A percentile compares a stretch with the other conserved stretches of the same genome.
Evolutionary conservation across 2,888 invertebrate species (phyloP).

Genomic region (Drosophila mimetica): DNA sequence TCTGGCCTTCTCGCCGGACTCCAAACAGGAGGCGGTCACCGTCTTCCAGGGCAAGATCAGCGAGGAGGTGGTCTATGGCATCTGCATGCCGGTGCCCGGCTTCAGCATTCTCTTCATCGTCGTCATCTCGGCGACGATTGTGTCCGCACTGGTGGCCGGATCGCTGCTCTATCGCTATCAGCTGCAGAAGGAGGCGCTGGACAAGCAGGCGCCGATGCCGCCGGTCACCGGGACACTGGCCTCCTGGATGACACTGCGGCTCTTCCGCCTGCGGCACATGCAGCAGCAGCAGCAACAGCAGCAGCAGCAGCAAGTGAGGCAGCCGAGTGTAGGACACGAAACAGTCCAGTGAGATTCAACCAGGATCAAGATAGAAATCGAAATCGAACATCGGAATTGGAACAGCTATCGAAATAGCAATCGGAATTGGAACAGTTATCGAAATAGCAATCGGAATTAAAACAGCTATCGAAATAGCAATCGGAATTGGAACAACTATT

Average conservation of each 20-base stretch:
- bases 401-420: not conserved
- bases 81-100: conserved; percentile 94
- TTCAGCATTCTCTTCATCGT: conserved; percentile 95
- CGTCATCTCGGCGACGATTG: conserved; percentile 93
- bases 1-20: conserved; percentile 94
- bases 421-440: not conserved
- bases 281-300: conserved; percentile 66
- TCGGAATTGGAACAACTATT: not conserved
- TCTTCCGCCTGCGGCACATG: conserved; percentile 86
- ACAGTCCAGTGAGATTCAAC: conserved; percentile 69
- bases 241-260: conserved; percentile 90
- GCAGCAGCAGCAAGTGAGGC: conserved; percentile 52
- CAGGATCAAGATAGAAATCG: not conserved
- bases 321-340: conserved; percentile 66
- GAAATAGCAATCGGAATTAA: not conserved
- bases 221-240: conserved; percentile 88
- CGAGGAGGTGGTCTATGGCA: conserved; percentile 95
- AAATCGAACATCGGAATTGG: not conserved
- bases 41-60: conserved; percentile 94
- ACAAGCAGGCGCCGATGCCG: conserved; percentile 86
- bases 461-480: not conserved
- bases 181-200: conserved; percentile 88
- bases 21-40: conserved; percentile 91
- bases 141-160: conserved; percentile 94
- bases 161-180: conserved; percentile 92